phyloP scores from a whole-genome alignment of 2,113 vertebrate genomes.

The Halcyon malimbica region DNA sequence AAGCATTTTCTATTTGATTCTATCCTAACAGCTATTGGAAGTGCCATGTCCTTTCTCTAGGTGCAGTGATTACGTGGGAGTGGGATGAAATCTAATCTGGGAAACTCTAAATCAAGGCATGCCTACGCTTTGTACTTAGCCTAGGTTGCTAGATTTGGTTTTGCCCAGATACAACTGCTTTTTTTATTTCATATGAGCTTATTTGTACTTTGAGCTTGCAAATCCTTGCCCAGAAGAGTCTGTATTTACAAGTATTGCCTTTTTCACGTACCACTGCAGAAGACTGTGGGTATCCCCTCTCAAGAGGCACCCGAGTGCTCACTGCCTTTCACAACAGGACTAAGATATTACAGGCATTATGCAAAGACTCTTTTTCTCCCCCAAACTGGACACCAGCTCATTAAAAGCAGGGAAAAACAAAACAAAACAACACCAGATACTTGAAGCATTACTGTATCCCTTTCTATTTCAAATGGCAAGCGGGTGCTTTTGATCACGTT shows the following conservation, averaged over 20 bases:
- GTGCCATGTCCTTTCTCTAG: background rate
- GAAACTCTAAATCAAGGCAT: constrained; percentile 41
- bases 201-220: background rate
- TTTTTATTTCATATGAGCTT: background rate
- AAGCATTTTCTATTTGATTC: constrained; percentile 1
- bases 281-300: background rate
- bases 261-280: background rate
- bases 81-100: constrained; percentile 19
- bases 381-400: background rate
- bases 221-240: background rate
- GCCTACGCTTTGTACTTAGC: background rate
- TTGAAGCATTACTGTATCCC: background rate
- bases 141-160: background rate
- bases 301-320: background rate
- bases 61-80: background rate
- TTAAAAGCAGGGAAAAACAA: background rate
- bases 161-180: background rate
- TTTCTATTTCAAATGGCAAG: background rate
- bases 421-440: background rate
- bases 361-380: background rate
- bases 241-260: background rate
- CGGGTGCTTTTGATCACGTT: background rate
- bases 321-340: background rate
- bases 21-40: background rate
- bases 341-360: background rate